phyloP scores from a whole-genome alignment of 2,888 invertebrate species.

The Agrochola litura region DNA sequence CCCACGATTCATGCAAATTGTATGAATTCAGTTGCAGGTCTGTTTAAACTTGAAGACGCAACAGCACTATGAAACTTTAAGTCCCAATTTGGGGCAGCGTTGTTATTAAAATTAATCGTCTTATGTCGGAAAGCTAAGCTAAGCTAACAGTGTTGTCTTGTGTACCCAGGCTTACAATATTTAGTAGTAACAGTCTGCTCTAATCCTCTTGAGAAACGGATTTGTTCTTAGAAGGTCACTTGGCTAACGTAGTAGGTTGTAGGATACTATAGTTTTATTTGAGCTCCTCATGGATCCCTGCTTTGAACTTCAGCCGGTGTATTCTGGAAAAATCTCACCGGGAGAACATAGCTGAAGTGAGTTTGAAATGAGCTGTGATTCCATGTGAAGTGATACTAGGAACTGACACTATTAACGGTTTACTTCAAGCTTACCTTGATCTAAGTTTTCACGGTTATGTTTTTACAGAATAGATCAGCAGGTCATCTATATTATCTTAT shows the following conservation, averaged over 20 bases:
- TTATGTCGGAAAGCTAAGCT: slow-evolving; percentile 50
- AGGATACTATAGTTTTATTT: background rate
- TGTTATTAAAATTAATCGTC: slow-evolving; percentile 61
- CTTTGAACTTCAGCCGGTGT: background rate
- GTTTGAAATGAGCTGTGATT: background rate
- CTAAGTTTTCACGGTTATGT: background rate
- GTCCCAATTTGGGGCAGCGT: slow-evolving; percentile 30
- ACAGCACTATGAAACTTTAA: slow-evolving; percentile 42
- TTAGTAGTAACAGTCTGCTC: slow-evolving; percentile 41
- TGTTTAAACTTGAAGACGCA: slow-evolving; percentile 17
- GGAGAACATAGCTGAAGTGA: background rate
- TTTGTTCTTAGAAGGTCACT: slow-evolving; percentile 33
- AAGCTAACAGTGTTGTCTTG: slow-evolving; percentile 43
- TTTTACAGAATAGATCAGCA: background rate
- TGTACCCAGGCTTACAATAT: slow-evolving; percentile 57
- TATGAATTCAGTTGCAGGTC: slow-evolving; percentile 38
- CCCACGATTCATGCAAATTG: slow-evolving; percentile 36
- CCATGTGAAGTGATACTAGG: background rate
- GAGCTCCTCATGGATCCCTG: background rate
- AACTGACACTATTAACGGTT: background rate
- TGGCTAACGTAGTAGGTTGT: background rate
- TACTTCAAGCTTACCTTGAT: background rate
- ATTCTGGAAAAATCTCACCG: background rate
- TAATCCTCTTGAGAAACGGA: slow-evolving; percentile 50
- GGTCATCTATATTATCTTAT: background rate